Evolutionary conservation across 2,797 vertebrate species (phyloP), one percentile per base, ranked within the genome.

Genomic region (Alectoris magna): DNA sequence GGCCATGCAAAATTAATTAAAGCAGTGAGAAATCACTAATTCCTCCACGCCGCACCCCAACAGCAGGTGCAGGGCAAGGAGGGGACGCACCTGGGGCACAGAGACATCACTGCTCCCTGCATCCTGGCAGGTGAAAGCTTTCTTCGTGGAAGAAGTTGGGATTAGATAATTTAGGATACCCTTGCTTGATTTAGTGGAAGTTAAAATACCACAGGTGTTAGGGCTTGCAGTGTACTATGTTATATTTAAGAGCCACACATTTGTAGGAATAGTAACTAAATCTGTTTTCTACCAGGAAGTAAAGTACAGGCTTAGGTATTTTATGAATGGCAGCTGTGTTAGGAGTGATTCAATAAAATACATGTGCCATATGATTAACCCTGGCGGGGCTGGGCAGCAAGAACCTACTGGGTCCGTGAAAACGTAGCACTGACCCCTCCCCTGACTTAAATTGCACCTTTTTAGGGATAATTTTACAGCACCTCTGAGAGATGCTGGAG

Each of bases 271-370:
- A 27, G 66, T 77, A 80, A 67, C 62, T 69, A n/a, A 77, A 84
- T 48, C 9, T 29, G 36, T 84, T 93, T 92, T 68, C 72, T n/a
- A 38, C 22, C 12, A n/a, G 74, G 44, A 73, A 55, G 27, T 8
- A 34, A 55, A 76, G 60, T 2, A 19, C 43, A 27, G 63, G 34
- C 70, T 23, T 9, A 55, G 66, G 62, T 59, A 11, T 86, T 87
- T 87, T 75, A 39, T 78, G 87, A 86, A 80, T 11, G 73, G 81
- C 81, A 88, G 84, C 70, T 56, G 74, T 27, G 67, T 58, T 36
- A 38, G 10, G 53, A 51, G 43, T 11, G 67, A 29, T 41, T 38
- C 43, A 29, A 53, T 56, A 27, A 53, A n/a, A 53, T 56, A 21
- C 10, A 21, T 0, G 5, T 7, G 39, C 17, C 2, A 41, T 9